phyloP scores from a whole-genome alignment of 1,140 invertebrate species.

The Drosophila ficusphila region DNA sequence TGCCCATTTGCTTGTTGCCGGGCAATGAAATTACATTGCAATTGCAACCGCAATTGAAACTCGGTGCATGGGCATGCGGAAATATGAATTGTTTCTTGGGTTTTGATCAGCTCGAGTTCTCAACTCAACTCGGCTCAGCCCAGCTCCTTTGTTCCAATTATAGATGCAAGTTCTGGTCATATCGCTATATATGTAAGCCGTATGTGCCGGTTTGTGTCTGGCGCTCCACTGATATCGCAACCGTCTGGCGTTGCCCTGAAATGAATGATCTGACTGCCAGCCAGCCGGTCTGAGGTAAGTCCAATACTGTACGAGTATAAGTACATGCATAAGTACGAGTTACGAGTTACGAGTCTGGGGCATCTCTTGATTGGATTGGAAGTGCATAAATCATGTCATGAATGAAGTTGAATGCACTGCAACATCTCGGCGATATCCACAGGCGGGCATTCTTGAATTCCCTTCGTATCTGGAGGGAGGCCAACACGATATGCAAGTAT shows the following conservation, averaged over 20 bases:
- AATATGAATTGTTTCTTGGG: constrained; percentile 39
- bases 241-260: constrained; percentile 34
- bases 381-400: constrained; percentile 47
- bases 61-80: constrained; percentile 48
- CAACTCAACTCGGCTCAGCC: not conserved
- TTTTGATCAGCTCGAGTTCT: constrained; percentile 3
- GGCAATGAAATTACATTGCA: constrained; percentile 42
- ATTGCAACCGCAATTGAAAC: constrained; percentile 49
- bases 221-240: constrained; percentile 62
- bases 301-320: constrained; percentile 17
- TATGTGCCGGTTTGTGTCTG: constrained; percentile 79
- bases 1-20: constrained; percentile 41
- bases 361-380: constrained; percentile 39
- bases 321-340: constrained; percentile 11
- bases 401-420: constrained; percentile 52
- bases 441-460: constrained; percentile 37
- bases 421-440: constrained; percentile 45
- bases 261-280: constrained; percentile 51
- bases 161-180: constrained; percentile 57
- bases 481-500: constrained; percentile 2
- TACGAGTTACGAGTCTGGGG: constrained; percentile 25
- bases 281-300: constrained; percentile 19
- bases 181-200: constrained; percentile 34
- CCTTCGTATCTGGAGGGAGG: constrained; percentile 6
- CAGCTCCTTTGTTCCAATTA: constrained; percentile 76